Evolutionary conservation across 2,113 vertebrate genomes (phyloP).

Genomic region (Colaptes auratus): DNA sequence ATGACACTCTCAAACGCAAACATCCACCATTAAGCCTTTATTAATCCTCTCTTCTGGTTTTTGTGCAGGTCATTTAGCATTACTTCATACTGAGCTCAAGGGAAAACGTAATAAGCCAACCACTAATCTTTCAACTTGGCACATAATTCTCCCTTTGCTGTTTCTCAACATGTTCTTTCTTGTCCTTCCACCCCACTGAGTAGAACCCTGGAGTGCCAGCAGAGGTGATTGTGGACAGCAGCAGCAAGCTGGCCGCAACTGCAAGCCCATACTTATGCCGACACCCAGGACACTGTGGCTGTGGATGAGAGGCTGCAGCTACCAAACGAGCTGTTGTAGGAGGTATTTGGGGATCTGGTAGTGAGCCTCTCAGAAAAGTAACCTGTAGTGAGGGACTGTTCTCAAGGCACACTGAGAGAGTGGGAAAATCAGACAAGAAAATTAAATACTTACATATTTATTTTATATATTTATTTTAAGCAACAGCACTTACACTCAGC

Average conservation of each 20-base stretch:
- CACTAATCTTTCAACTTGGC: conserved; percentile 22
- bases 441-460: not conserved
- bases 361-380: not conserved
- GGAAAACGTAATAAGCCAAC: conserved; percentile 14
- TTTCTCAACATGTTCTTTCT: conserved; percentile 33
- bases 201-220: not conserved
- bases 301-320: not conserved
- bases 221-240: not conserved
- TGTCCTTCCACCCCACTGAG: conserved; percentile 4
- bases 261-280: rapidly evolving
- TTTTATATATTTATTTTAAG: not conserved
- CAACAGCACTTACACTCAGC: not conserved
- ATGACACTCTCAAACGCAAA: not conserved
- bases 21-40: not conserved
- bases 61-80: conserved; percentile 1
- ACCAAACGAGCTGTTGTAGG: not conserved
- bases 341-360: not conserved
- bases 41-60: conserved; percentile 38
- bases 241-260: rapidly evolving
- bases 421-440: not conserved
- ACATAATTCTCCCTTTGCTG: not conserved
- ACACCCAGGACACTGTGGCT: rapidly evolving
- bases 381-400: not conserved
- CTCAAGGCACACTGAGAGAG: not conserved
- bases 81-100: not conserved